phyloP scores from a whole-genome alignment of 2,797 vertebrate genomes.

The Scomberomorus guttatus region DNA sequence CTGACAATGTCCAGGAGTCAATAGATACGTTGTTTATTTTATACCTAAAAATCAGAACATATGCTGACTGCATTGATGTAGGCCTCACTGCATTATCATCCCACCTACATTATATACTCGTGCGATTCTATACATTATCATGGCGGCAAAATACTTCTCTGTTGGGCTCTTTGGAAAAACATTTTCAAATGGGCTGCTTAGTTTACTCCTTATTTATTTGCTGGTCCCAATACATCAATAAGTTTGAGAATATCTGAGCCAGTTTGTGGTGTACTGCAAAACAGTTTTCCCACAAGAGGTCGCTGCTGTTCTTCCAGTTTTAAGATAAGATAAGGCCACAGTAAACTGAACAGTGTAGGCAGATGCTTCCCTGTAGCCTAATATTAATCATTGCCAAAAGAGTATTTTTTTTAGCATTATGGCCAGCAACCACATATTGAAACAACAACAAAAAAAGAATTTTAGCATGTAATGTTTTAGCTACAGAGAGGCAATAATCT shows the following conservation, averaged over 20 bases:
- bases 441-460: background rate
- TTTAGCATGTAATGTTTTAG: background rate
- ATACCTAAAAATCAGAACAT: background rate
- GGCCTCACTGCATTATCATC: background rate
- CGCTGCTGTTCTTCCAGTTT: constrained; percentile 26
- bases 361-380: background rate
- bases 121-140: background rate
- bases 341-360: background rate
- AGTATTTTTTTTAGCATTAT: background rate
- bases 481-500: background rate
- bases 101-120: background rate
- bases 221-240: background rate
- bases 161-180: background rate
- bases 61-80: background rate
- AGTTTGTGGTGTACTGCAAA: background rate
- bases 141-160: background rate
- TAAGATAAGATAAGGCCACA: background rate
- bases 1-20: background rate
- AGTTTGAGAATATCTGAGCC: background rate
- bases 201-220: background rate
- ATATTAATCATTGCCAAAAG: background rate
- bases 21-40: background rate
- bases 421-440: background rate
- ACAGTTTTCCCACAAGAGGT: constrained; percentile 47
- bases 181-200: background rate